Evolutionary conservation across 2,888 invertebrate genomes (phyloP), one percentile per base, ranked within the genome.

Genomic region (Nemoura dubitans): DNA sequence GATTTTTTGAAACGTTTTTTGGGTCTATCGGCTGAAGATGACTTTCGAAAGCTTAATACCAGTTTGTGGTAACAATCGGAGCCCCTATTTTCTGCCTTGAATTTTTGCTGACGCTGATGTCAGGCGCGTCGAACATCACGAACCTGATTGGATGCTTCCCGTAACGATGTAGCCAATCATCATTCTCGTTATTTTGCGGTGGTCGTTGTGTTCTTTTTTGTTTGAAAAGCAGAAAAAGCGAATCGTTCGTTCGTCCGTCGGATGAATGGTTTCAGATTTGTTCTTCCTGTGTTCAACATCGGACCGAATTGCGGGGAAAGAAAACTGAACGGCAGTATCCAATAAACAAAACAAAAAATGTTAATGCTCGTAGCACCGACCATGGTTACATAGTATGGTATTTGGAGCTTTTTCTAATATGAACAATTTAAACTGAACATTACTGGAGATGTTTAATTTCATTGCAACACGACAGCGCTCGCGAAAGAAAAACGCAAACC

Each of bases 131-230:
- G 59, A 28, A 81, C 81, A 28, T 81, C 29, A 29, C 27, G 81
- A 81, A 29, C 3, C 29, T 81, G 81, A 81, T 81, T 81, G 81
- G 81, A 28, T 28, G 81, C 7, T 30, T 30, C 16, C 29, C 30
- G 81, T 78, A 30, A 81, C 30, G 81, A 30, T 81, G 81, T 81
- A 81, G 81, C 81, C 81, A 81, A 81, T 81, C 29, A 81, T 81
- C 81, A 29, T 30, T 81, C 81, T 81, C 81, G 28, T 30, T 81
- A 28, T 78, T 28, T 78, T 28, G 59, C 59, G 59, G 59, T 21
- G 14, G 59, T 59, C 59, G 59, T 59, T 59, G 59, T 59, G 59
- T 59, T 36, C 36, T 59, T 59, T 59, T 59, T 21, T 59, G 10
- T 59, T 21, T 59, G 59, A 59, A 78, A 78, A 5, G 78, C 7